Percentiles rank a stretch among this genome's conserved stretches.
These are phyloP conservation scores for Sarotherodon lohbergeri DNA, from an alignment of 2,113 vertebrate species.

Conservation along the genomic window DNA sequence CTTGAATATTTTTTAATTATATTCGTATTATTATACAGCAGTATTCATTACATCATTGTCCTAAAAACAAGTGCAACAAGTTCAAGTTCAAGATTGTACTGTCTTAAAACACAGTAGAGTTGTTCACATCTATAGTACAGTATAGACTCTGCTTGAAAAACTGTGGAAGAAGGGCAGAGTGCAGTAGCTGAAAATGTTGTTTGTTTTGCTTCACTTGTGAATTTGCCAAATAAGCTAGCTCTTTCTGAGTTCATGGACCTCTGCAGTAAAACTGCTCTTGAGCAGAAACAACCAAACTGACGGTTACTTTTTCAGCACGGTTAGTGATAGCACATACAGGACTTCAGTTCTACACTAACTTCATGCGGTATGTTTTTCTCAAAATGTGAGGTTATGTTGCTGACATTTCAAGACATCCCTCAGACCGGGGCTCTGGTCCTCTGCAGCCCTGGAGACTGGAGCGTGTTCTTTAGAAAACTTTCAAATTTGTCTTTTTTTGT, in stretches of 20 bases:
- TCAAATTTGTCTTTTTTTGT: neutral
- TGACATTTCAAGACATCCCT: neutral
- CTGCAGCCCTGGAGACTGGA: neutral
- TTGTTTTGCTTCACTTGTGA: neutral
- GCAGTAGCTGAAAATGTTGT: neutral
- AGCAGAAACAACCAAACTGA: neutral
- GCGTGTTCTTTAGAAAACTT: neutral
- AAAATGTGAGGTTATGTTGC: neutral
- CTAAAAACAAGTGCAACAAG: neutral
- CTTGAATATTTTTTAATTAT: neutral
- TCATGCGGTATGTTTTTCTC: neutral
- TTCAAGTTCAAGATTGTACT: neutral
- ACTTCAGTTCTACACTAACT: neutral
- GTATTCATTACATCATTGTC: neutral
- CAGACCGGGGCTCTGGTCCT: neutral
- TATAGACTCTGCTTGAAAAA: neutral
- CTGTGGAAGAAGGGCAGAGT: neutral
- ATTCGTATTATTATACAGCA: neutral
- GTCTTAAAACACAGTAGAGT: neutral
- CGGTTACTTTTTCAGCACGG: neutral
- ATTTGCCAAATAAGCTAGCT: neutral
- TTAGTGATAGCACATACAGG: neutral
- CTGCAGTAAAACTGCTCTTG: neutral
- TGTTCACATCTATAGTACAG: neutral
- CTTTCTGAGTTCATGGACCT: neutral